Conservation (phyloP, 2,113 vertebrate species). For the Chaetura pelagica region DNA sequence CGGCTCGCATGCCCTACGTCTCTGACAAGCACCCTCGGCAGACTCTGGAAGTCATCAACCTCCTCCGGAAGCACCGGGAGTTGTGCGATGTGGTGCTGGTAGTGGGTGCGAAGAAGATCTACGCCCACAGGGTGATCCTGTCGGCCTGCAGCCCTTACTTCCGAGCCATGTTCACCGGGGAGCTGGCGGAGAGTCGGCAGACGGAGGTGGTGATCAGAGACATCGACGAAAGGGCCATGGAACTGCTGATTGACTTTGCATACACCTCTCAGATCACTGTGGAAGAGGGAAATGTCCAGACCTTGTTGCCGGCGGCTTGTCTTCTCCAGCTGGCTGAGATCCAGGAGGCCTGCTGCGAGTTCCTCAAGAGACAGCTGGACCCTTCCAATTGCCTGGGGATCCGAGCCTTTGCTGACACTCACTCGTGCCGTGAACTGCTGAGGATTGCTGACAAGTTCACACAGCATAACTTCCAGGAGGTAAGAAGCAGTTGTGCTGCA, state of each 20-base stretch:
- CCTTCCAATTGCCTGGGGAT: conserved; percentile 98
- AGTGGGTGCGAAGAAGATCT: conserved; percentile 97
- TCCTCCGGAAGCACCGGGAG: conserved; percentile 95
- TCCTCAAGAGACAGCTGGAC: conserved; percentile 96
- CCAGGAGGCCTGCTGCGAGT: conserved; percentile 98
- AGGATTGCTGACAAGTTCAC: conserved; percentile 99
- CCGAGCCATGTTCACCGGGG: conserved; percentile 98
- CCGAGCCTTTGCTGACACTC: conserved; percentile 96
- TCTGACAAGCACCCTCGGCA: conserved; percentile 98
- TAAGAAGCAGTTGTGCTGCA: conserved; percentile 50
- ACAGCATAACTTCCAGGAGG: conserved; percentile 99
- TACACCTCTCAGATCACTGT: conserved; percentile 99
- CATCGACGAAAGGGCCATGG: conserved; percentile 98
- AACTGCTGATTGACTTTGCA: conserved; percentile 97
- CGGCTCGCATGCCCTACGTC: conserved; percentile 97
- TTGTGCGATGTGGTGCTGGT: conserved; percentile 97
- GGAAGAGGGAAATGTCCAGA: conserved; percentile 98
- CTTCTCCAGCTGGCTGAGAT: conserved; percentile 98
- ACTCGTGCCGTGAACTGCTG: conserved; percentile 95
- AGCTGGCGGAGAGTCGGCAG: conserved; percentile 95
- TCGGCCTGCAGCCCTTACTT: conserved; percentile 98
- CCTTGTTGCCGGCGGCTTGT: conserved; percentile 94
- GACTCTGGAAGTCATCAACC: conserved; percentile 97
- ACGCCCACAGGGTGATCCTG: conserved; percentile 95
- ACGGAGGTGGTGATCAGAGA: conserved; percentile 97